These are phyloP conservation scores for Aurelia aurita complex sp. Pacific DNA, from an alignment of 30 jellyfish, hydroid and myxozoan genomes.

Conservation along the genomic window DNA sequence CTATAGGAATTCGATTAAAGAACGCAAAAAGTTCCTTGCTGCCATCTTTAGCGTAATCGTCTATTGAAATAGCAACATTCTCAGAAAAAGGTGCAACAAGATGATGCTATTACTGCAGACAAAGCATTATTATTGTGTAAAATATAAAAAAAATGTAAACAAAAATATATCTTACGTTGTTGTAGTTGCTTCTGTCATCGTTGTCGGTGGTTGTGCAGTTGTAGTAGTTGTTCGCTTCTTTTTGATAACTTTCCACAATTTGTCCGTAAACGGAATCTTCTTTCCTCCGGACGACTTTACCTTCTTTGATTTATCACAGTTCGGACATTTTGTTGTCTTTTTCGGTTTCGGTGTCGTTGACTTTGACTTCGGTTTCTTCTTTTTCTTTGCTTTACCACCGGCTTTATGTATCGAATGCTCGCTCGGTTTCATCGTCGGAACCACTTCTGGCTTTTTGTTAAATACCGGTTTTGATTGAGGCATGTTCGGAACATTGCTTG, in stretches of 20 bases:
- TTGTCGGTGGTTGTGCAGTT: neutral
- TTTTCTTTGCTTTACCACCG: slow-evolving; percentile 13
- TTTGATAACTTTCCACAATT: slow-evolving; percentile 20
- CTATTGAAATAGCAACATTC: no score
- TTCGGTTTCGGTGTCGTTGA: slow-evolving; percentile 50
- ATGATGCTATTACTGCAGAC: no score
- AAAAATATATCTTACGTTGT: neutral
- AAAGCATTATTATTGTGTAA: no score
- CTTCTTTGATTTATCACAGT: slow-evolving; percentile 44
- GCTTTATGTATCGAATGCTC: slow-evolving; percentile 43
- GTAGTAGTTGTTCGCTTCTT: slow-evolving; percentile 53
- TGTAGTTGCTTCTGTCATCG: slow-evolving; percentile 3
- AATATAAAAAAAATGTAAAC: no score
- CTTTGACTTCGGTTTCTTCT: slow-evolving; percentile 24
- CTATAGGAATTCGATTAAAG: no score
- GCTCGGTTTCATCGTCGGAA: slow-evolving; percentile 64
- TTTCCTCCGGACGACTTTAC: slow-evolving; percentile 51
- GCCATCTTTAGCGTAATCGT: no score
- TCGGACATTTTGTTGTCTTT: slow-evolving; percentile 58
- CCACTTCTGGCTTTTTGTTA: slow-evolving; percentile 24
- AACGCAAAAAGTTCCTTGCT: no score
- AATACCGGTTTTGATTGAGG: slow-evolving; percentile 50
- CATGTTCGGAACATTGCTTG: slow-evolving; percentile 56
- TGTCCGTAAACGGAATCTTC: slow-evolving; percentile 38
- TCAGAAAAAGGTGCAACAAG: no score